Percentiles rank a stretch among this genome's conserved stretches.
Evolutionary conservation across 1,140 invertebrate genomes (phyloP).

Genomic region (Chrysomallon squamiferum): DNA sequence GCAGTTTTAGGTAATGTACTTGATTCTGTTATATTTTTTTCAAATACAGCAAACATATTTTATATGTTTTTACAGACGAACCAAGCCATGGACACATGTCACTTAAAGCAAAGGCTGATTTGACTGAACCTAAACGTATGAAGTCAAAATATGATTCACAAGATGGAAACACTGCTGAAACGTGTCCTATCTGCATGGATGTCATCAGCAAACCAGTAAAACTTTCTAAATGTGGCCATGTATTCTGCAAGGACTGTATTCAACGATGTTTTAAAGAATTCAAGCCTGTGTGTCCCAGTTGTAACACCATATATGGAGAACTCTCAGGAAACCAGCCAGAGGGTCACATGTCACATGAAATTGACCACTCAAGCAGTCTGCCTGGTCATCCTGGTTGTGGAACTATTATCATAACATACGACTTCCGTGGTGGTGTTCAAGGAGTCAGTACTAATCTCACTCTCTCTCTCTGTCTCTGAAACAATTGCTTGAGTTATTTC

Average conservation of each 20-base stretch:
- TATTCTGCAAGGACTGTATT: slow-evolving; percentile 34
- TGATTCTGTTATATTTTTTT: no score
- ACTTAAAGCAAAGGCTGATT: no score
- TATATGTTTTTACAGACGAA: no score
- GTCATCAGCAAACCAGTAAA: slow-evolving; percentile 13
- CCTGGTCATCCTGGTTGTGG: slow-evolving; percentile 25
- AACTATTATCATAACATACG: slow-evolving; percentile 29
- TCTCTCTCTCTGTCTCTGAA: no score
- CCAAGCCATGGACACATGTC: no score
- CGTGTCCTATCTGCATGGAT: slow-evolving; percentile 28
- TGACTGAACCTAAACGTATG: no score
- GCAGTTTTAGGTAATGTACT: no score
- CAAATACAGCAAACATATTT: no score
- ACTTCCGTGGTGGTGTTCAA: slow-evolving; percentile 31
- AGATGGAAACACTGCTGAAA: background rate
- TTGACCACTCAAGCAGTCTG: background rate
- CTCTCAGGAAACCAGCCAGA: slow-evolving; percentile 35
- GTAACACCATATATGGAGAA: slow-evolving; percentile 32
- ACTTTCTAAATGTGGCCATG: slow-evolving; percentile 35
- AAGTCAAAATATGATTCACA: no score
- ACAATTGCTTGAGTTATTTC: no score
- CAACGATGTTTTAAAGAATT: slow-evolving; percentile 17
- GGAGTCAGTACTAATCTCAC: slow-evolving; percentile 27
- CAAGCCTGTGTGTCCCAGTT: slow-evolving; percentile 34
- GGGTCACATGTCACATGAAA: slow-evolving; percentile 26